Evolutionary conservation across 2,888 invertebrate species (phyloP).

Genomic region (Teinopalpus imperialis): DNA sequence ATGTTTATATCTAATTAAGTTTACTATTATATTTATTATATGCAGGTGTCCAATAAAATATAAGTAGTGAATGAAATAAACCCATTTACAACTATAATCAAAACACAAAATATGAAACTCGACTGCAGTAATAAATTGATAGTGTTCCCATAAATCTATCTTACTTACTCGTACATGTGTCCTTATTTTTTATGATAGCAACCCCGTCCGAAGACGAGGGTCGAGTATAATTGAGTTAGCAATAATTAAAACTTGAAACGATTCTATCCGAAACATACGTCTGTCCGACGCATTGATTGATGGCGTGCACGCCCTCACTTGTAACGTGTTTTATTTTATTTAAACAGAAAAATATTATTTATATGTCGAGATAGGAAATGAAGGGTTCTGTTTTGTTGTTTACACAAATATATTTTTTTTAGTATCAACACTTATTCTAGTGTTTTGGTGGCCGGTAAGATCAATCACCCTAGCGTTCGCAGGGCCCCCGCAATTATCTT

Average conservation of each 20-base stretch:
- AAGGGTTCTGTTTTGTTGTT: too few species aligned
- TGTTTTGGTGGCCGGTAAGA: too few species aligned
- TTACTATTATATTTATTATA: too few species aligned
- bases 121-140: conserved; percentile 5
- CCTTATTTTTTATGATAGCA: conserved; percentile 23
- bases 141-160: conserved; percentile 23
- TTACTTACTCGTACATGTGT: conserved; percentile 25
- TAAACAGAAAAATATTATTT: conserved; percentile 6
- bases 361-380: not conserved
- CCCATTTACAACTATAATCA: conserved; percentile 9
- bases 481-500: too few species aligned
- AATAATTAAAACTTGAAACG: conserved; percentile 39
- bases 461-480: too few species aligned
- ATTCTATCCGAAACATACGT: conserved; percentile 29
- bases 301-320: conserved; percentile 25
- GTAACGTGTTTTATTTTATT: conserved; percentile 6
- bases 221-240: conserved; percentile 35
- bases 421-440: too few species aligned
- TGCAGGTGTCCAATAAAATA: too few species aligned
- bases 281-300: conserved; percentile 32
- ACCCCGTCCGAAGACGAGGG: conserved; percentile 25
- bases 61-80: too few species aligned
- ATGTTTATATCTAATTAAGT: too few species aligned
- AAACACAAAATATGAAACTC: conserved; percentile 5
- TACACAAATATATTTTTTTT: too few species aligned